Conservation (phyloP, 1,140 invertebrate species). For the Rhagoletis zephyria region DNA sequence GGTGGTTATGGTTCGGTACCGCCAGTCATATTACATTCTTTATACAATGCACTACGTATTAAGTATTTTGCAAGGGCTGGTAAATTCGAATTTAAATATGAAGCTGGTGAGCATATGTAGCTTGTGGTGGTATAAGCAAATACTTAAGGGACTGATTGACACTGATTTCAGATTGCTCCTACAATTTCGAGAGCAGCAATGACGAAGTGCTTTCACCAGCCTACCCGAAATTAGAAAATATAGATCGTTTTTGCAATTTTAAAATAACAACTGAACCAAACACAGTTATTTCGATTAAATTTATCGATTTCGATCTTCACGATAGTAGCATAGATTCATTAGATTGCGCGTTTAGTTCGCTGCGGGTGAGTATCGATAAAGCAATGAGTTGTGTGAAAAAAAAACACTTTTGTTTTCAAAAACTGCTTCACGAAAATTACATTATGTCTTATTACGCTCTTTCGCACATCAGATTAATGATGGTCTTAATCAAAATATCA, state of each 20-base stretch:
- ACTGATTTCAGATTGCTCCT: slow-evolving; percentile 59
- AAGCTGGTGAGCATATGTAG: slow-evolving; percentile 48
- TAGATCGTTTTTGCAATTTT: slow-evolving; percentile 60
- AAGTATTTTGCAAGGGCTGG: slow-evolving; percentile 57
- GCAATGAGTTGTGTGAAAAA: not conserved
- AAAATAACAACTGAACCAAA: slow-evolving; percentile 62
- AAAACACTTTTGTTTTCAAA: not conserved
- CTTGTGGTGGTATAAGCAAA: too few relatives aligned
- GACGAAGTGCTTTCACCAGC: slow-evolving; percentile 60
- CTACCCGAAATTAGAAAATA: slow-evolving; percentile 60
- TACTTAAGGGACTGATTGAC: too few relatives aligned
- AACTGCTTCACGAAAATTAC: not conserved
- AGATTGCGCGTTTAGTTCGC: slow-evolving; percentile 58
- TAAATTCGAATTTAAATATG: slow-evolving; percentile 54
- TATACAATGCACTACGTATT: slow-evolving; percentile 60
- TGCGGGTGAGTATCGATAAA: slow-evolving; percentile 53
- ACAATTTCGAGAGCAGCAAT: slow-evolving; percentile 55
- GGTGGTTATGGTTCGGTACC: slow-evolving; percentile 56
- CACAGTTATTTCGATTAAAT: slow-evolving; percentile 60
- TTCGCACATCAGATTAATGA: slow-evolving; percentile 63
- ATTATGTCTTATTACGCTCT: not conserved
- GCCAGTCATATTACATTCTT: slow-evolving; percentile 58
- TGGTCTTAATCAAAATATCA: slow-evolving; percentile 60
- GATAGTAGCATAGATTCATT: slow-evolving; percentile 20
- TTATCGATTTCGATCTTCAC: slow-evolving; percentile 61